Base-by-base conservation (phyloP, 2,113 vertebrate species). In the Oophaga pumilio region DNA sequence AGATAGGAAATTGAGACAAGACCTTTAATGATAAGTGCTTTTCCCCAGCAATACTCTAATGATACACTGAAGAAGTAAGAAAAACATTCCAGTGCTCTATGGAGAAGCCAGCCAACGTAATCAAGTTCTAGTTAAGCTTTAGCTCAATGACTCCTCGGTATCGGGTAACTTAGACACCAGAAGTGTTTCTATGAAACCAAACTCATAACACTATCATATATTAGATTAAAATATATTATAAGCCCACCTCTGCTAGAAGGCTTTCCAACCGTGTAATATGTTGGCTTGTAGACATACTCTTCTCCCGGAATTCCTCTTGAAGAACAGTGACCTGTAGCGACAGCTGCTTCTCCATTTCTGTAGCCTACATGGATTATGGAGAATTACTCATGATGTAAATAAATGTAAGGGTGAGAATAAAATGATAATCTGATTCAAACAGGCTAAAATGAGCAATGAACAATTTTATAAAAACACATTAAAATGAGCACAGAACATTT, bases 271-370 rank as follows among this genome's bases (percentile, higher is more conserved):
- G 94, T 71, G 97, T 95, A 91, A 98, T 97, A 90, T 99, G 98
- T 91, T 98, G 97, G 91, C 93, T 98, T 90, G 96, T 97, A 69
- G 97, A 99, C 5, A 96, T 92, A 80, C 95, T 97, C 92, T 98
- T 99, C 94, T 98, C 97, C 90, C 97, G 95, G 86, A 99, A 99
- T 91, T 99, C 97, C 87, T 98, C 97, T 91, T 95, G 94, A 91
- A 99, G 96, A 15, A 95, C 96, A 84, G 97, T 96, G 89, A 99
- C 97, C 94, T 99, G 97, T 95, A 97, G 94, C 90, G 97, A 99
- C 92, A 99, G 96, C 91, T 97, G 97, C 91, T 94, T 95, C 92
- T 99, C 98, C 90, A 97, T 97, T 91, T 99, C 97, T 0, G 97
- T 97, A 0, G 97, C 97, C 98, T 99, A 92, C 24, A 93, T 88